Evolutionary conservation across 2,113 vertebrate genomes (phyloP), one percentile per base, ranked within the genome.

Genomic region (Strix aluco): DNA sequence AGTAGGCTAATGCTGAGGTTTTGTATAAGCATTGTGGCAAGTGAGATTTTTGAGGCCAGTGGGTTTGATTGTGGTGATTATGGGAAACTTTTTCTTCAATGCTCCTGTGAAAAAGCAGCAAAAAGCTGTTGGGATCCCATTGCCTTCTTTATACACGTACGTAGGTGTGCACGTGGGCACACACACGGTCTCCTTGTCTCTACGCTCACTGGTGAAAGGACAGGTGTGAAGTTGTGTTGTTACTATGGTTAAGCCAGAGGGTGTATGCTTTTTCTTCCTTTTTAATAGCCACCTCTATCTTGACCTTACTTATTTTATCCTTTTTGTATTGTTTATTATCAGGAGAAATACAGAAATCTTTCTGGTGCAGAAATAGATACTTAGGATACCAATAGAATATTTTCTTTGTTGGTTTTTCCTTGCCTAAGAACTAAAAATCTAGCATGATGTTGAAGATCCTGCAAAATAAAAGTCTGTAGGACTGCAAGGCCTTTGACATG

Each of bases 341-440:
- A 13, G n/a, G 40, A 83, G 42, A 88, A 83, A 65, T 44, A 36
- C 2, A 36, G 49, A 70, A 61, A 15, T 23, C 6, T 52, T 72
- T 72, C 59, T 94, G 23, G 13, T 90, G 22, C 15, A 52, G 71
- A 90, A 69, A 51, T 16, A 69, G 34, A 29, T 82, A 26, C 22
- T 81, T 84, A 13, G 0, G 0, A 38, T 69, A 26, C 27, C 5
- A 21, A 4, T 20, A 40, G 52, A 22, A 11, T 46, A 14, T 46
- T 81, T 5, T 38, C 3, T 38, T 17, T 88, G 11, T 22, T 61
- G 16, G 0, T 67, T 94, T 90, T 77, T 63, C 20, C 22, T 58
- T 67, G 15, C 10, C 18, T 42, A 66, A 78, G 55, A 92, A 11
- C 51, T 63, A 54, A 67, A 90, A 70, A 38, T 78, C 22, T 66